A percentile compares a stretch with the other conserved stretches of the same genome.
Conservation (phyloP, 2,113 vertebrate genomes). For the Hassar affinis region DNA sequence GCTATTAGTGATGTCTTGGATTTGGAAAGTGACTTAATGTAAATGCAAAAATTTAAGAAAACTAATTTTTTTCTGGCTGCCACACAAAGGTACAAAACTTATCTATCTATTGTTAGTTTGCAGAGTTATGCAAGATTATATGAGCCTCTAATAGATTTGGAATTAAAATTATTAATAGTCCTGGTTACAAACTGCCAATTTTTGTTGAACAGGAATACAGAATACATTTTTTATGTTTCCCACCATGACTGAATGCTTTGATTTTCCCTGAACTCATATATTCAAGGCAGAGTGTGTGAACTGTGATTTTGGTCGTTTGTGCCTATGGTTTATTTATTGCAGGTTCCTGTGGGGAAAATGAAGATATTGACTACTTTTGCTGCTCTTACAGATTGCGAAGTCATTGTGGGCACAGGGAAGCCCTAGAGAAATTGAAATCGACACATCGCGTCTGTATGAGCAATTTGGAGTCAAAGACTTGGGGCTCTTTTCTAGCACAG, state of each 20-base stretch:
- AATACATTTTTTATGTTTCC: background rate
- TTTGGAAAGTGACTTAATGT: background rate
- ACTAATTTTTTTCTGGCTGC: background rate
- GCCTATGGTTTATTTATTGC: constrained; percentile 21
- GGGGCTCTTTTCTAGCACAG: background rate
- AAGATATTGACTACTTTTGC: constrained; percentile 48
- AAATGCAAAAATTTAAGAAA: background rate
- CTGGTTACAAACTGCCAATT: background rate
- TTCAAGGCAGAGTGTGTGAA: constrained; percentile 2
- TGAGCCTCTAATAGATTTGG: background rate
- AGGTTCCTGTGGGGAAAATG: constrained; percentile 25
- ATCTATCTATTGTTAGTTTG: background rate
- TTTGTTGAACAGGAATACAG: background rate
- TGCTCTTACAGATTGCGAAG: constrained; percentile 73
- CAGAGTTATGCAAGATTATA: background rate
- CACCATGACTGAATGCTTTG: background rate
- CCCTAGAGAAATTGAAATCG: constrained; percentile 59
- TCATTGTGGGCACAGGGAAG: constrained; percentile 71
- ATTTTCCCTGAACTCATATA: constrained; percentile 9
- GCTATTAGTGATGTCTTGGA: background rate
- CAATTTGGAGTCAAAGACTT: constrained; percentile 68
- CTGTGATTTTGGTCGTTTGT: constrained; percentile 19
- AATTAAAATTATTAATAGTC: background rate
- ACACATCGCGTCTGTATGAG: constrained; percentile 62
- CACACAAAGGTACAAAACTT: too few relatives aligned